Conservation (phyloP, 2,888 invertebrate species). For the Callimorpha dominula region DNA sequence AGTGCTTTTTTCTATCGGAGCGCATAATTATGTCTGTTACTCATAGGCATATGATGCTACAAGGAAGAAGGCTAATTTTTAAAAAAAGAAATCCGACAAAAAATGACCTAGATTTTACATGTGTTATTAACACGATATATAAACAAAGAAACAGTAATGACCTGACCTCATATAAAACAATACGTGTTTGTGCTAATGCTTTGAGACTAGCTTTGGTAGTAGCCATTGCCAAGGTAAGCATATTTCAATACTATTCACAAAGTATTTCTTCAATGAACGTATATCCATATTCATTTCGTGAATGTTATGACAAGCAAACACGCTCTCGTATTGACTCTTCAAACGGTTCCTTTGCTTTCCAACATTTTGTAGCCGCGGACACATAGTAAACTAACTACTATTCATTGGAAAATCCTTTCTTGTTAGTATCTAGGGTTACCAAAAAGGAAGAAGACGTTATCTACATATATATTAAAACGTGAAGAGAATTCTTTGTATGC, state of each 20-base stretch:
- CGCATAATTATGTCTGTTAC: too few species aligned
- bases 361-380: slow-evolving; percentile 25
- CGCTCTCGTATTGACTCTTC: slow-evolving; percentile 20
- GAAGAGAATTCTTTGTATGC: too few species aligned
- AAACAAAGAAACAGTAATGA: not conserved
- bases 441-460: not conserved
- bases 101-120: too few species aligned
- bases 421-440: not conserved
- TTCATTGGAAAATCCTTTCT: slow-evolving; percentile 16
- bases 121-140: too few species aligned
- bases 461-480: too few species aligned
- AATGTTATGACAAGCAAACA: slow-evolving; percentile 35
- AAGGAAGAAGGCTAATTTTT: too few species aligned
- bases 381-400: slow-evolving; percentile 13
- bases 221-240: not conserved
- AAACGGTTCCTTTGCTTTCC: slow-evolving; percentile 28
- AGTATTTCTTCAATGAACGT: slow-evolving; percentile 4
- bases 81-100: too few species aligned
- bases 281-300: slow-evolving; percentile 40
- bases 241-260: not conserved
- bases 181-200: not conserved
- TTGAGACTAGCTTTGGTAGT: not conserved
- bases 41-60: too few species aligned
- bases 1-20: too few species aligned
- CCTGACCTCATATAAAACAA: not conserved